These are phyloP conservation scores for Tapera naevia DNA, from an alignment of 2,797 vertebrate genomes.

Conservation along the genomic window DNA sequence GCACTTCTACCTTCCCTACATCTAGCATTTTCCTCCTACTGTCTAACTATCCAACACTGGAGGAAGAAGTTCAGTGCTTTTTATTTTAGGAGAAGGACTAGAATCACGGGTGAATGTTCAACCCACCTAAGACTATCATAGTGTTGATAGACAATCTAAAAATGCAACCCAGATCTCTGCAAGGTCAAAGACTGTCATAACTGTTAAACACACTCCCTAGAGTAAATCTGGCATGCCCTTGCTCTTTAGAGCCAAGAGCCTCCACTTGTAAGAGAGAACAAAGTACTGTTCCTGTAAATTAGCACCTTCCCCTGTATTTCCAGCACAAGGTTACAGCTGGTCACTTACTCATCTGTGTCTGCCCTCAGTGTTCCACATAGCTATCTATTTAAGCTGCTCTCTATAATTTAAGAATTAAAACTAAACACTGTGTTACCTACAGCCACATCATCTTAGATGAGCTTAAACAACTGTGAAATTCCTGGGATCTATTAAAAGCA, in stretches of 20 bases:
- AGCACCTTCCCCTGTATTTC: neutral
- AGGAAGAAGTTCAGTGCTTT: neutral
- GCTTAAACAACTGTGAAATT: slow-evolving; percentile 49
- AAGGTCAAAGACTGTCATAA: neutral
- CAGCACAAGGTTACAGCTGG: neutral
- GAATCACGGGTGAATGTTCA: neutral
- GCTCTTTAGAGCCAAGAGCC: neutral
- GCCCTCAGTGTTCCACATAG: neutral
- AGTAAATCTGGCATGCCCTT: neutral
- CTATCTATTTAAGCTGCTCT: slow-evolving; percentile 6
- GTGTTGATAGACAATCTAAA: neutral
- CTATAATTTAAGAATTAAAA: slow-evolving; percentile 50
- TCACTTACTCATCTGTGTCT: neutral
- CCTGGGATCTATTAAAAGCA: slow-evolving; percentile 46
- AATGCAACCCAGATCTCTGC: neutral
- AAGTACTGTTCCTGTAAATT: neutral
- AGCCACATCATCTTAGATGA: slow-evolving; percentile 44
- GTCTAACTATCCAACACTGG: neutral
- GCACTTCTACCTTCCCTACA: neutral
- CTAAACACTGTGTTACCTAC: slow-evolving; percentile 52
- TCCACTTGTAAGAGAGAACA: neutral
- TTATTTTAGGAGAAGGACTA: neutral
- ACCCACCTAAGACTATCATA: neutral
- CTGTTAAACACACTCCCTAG: neutral
- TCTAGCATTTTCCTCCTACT: neutral